Conservation (phyloP, 2,797 vertebrate genomes). For the Neomorphus geoffroyi region DNA sequence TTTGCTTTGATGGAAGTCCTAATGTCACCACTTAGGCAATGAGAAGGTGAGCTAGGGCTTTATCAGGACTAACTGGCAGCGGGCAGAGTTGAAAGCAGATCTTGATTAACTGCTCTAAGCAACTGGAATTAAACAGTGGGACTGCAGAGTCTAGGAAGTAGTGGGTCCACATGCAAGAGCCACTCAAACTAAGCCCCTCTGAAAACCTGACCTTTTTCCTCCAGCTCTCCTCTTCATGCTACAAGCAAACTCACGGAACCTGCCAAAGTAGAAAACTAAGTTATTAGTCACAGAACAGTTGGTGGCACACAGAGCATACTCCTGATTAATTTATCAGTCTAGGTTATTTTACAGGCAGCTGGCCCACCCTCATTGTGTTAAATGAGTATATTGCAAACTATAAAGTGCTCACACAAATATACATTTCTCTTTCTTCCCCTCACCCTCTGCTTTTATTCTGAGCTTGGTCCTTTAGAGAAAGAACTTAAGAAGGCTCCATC, state of each 20-base stretch:
- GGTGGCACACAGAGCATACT: constrained; percentile 8
- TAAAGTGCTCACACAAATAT: neutral
- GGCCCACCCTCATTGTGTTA: neutral
- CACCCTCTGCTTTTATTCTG: neutral
- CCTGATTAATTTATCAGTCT: neutral
- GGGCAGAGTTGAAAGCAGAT: constrained; percentile 19
- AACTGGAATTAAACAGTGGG: neutral
- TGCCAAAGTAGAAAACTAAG: constrained; percentile 9
- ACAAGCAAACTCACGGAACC: neutral
- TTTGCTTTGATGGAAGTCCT: constrained; percentile 33
- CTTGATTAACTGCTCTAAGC: neutral
- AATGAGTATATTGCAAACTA: neutral
- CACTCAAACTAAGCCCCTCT: neutral
- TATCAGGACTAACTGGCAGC: neutral
- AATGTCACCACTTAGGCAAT: constrained; percentile 20
- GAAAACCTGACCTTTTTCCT: constrained; percentile 13
- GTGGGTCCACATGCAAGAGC: neutral
- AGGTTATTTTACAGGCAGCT: neutral
- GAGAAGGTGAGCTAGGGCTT: neutral
- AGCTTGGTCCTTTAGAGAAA: neutral
- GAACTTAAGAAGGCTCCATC: neutral
- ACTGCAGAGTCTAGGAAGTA: neutral
- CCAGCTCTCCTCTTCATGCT: neutral
- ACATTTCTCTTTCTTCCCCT: neutral
- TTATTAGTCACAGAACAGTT: constrained; percentile 10